Base-by-base conservation (phyloP, 2,797 vertebrate species). In the Gambusia yucatana region DNA sequence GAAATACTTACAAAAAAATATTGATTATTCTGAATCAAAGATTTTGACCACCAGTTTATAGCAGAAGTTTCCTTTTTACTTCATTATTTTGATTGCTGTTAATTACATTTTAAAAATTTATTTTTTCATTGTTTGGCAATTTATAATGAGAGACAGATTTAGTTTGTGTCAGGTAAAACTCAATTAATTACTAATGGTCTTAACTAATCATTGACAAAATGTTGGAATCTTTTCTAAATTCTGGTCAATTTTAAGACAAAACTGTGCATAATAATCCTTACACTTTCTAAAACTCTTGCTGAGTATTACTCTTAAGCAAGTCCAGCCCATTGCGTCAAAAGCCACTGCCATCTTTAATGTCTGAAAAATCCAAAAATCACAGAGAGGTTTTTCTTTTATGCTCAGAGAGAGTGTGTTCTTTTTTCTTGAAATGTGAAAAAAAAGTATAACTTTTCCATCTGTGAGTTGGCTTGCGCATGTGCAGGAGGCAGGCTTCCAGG, bases 401-500 rank as follows among this genome's bases (percentile, higher is more conserved):
- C 85, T 83, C 86, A 87, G 85, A 85, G 81, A n/a, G 41, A 47
- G 77, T 55, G 77, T 84, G 78, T 88, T 84, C 88, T 55, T 33
- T 33, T 88, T 71, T 87, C 74, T 86, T 80, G 52, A 75, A 84
- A 81, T 46, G 82, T 88, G 79, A 84, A 86, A 83, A 86, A 83
- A 82, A 85, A 75, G 67, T 81, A 86, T 83, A 81, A 83, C 73
- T 77, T 77, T 77, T 77, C 22, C 28, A 47, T 65, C 44, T 77
- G 44, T 78, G 78, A 59, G 46, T 52, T 30, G 55, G 36, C 65
- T 44, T 59, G 81, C 80, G 57, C 90, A 88, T 91, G 86, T 86
- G 84, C 78, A 43, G 69, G 55, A 14, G 20, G 11, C 69, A n/a
- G 39, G 73, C 83, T 91, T 95, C 87, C 89, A 82, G 89, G 92